Evolutionary conservation across 2,113 vertebrate genomes (phyloP), one percentile per base, ranked within the genome.

Genomic region (Cavia aperea): DNA sequence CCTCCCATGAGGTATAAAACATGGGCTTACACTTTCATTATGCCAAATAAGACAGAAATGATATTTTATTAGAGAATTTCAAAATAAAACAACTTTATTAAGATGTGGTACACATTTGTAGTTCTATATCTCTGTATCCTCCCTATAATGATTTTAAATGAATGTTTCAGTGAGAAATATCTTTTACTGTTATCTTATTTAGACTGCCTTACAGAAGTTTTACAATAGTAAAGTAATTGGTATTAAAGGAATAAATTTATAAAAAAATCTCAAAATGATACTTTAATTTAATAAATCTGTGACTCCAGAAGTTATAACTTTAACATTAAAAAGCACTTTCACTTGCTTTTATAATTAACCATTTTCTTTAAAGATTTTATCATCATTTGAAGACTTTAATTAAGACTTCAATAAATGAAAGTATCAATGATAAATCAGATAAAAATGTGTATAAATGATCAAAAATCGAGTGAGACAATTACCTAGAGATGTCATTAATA

Each of bases 371-470:
- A 70, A 66, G 9, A 23, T 31, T 43, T 81, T 87, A 4, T 94
- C 56, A 68, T 68, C 16, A 92, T 81, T 70, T 89, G 43, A 84
- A 77, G 7, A 77, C 26, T 91, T 87, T 66, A 94, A 72, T 86
- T 92, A 84, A 46, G 5, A 87, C 11, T 81, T 83, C 15, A 77
- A 4, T 51, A 92, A 70, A 23, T 29, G 78, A 46, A 19, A 89
- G 63, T 75, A 81, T n/a, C 0, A 86, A 56, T 65, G 7, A 63
- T 88, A 85, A 14, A 9, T 88, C 15, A 77, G 1, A 56, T 33
- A 15, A 72, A 92, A 85, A 81, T 21, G 6, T 70, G 0, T 8
- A 54, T 85, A 87, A 88, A 72, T 84, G 62, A 26, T 75, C 54
- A 39, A 83, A 29, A 89, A 36, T 14, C 87, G 12, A 5, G 1